Evolutionary conservation across 2,888 invertebrate species (phyloP).

Genomic region (Drosophila hamatofila): DNA sequence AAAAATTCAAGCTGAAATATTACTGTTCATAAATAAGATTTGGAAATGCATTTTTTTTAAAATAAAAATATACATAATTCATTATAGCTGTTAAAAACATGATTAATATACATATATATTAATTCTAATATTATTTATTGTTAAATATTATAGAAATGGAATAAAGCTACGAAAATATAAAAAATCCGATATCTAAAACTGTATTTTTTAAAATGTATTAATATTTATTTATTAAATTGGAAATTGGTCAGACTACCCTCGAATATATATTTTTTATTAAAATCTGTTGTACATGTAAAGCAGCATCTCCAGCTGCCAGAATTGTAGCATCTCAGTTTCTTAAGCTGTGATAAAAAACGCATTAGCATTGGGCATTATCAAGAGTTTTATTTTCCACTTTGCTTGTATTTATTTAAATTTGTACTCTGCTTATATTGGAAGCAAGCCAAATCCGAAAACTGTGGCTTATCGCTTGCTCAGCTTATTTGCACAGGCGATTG

Average conservation of each 20-base stretch:
- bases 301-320: background rate
- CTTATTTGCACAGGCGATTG: slow-evolving; percentile 85
- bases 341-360: slow-evolving; percentile 43
- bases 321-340: slow-evolving; percentile 12
- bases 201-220: background rate
- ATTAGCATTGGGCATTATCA: slow-evolving; percentile 52
- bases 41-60: too few relatives aligned
- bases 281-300: background rate
- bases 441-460: slow-evolving; percentile 52
- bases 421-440: slow-evolving; percentile 43
- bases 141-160: too few relatives aligned
- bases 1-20: too few relatives aligned
- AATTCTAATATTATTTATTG: too few relatives aligned
- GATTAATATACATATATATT: too few relatives aligned
- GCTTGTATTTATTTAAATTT: slow-evolving; percentile 81
- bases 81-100: too few relatives aligned
- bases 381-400: slow-evolving; percentile 75
- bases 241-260: background rate
- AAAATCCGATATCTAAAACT: too few relatives aligned
- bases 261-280: background rate
- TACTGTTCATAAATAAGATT: too few relatives aligned
- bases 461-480: slow-evolving; percentile 81
- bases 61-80: too few relatives aligned
- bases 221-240: background rate
- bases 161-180: too few relatives aligned